Conservation (phyloP, 1,140 invertebrate species). For the Phymastichus coffea region DNA sequence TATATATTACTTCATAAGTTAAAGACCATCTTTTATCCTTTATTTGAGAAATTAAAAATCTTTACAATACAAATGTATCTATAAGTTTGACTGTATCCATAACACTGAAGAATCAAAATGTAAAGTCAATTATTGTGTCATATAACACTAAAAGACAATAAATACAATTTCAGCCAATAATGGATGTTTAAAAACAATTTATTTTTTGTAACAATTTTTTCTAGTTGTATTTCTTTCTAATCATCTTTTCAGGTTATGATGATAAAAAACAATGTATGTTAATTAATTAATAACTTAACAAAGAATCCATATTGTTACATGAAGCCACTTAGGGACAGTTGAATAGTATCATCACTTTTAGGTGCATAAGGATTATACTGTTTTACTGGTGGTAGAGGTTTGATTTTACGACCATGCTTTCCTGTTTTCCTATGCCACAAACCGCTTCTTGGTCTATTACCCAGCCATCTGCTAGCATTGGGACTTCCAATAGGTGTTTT, state of each 20-base stretch:
- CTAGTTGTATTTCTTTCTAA: no score
- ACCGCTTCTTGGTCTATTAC: conserved; percentile 88
- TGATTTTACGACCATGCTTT: conserved; percentile 84
- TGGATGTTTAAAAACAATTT: no score
- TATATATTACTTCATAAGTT: no score
- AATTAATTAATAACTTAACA: background rate
- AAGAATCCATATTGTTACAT: no score
- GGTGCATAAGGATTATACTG: conserved; percentile 27
- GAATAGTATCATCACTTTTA: conserved; percentile 1
- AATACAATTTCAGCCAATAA: conserved; percentile 2
- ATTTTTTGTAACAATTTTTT: no score
- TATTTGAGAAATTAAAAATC: background rate
- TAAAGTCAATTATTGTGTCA: conserved; percentile 3
- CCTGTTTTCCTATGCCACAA: conserved; percentile 91
- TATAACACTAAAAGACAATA: conserved; percentile 3
- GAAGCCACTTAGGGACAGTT: conserved; percentile 19
- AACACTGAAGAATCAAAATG: no score
- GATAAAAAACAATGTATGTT: background rate
- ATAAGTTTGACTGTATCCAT: no score
- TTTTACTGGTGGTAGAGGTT: conserved; percentile 61
- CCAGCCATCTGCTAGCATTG: conserved; percentile 78
- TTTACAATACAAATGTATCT: background rate
- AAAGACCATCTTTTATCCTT: no score
- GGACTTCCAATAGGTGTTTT: conserved; percentile 79
- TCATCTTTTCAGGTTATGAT: no score